Evolutionary conservation across 2,797 vertebrate genomes (phyloP), one percentile per base, ranked within the genome.

Genomic region (Clamator glandarius): DNA sequence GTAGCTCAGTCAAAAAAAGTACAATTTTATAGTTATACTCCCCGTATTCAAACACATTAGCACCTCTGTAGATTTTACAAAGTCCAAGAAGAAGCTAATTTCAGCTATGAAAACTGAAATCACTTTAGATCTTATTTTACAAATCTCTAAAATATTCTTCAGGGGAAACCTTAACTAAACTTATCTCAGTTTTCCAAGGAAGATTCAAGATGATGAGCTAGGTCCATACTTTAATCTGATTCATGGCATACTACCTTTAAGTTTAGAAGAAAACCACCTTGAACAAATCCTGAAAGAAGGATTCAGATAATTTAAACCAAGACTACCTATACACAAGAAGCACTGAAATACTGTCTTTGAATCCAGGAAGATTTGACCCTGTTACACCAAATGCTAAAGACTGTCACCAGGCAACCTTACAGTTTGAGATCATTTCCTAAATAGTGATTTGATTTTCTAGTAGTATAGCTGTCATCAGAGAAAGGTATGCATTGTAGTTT

Each of bases 361-460:
- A 4, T 52, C 33, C 11, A 28, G 31, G 19, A 94, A 87, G 29
- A 61, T 75, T 48, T 74, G 33, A 55, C 28, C 72, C 36, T 3
- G 2, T 80, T 91, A 77, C 26, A 39, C 17, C 29, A 87, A 85
- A 89, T 54, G 50, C 11, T 92, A 57, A 91, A 90, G 44, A 76
- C 39, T 35, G 57, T 84, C 50, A 63, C 23, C 52, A 44, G 44
- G 57, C 29, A 58, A 42, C 39, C 29, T 85, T 89, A 77, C 13
- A 58, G 46, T 85, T 90, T 13, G 24, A 89, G 31, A 15, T 84
- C 5, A 4, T 89, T 88, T 92, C 52, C 77, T 77, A 70, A 84
- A 55, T 24, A 84, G 28, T 79, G 41, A 70, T 94, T 90, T 70
- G 57, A 79, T 80, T 94, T 94, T 58, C 41, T 68, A 72, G 57